Evolutionary conservation across 1,140 invertebrate species (phyloP).

Genomic region (Trachelipus rathkii): DNA sequence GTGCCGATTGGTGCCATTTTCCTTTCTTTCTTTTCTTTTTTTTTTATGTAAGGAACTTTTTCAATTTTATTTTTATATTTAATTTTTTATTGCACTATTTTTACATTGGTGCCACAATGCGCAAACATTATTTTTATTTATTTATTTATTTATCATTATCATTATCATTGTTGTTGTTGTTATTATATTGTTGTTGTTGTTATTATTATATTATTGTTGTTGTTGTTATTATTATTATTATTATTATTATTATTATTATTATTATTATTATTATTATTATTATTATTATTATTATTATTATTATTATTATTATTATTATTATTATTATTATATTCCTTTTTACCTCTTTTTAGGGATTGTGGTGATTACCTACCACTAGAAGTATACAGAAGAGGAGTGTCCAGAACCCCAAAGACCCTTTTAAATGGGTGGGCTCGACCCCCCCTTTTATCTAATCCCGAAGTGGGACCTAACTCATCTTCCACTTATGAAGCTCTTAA

Average conservation of each 20-base stretch:
- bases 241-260: background rate
- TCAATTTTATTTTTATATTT: too few species aligned
- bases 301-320: background rate
- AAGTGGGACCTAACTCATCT: background rate
- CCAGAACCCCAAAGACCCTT: constrained; percentile 37
- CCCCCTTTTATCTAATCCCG: background rate
- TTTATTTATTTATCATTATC: too few species aligned
- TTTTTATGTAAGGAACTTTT: too few species aligned
- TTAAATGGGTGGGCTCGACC: constrained; percentile 19
- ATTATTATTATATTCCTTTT: constrained; percentile 30
- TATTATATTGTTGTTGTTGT: too few species aligned
- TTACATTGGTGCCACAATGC: too few species aligned
- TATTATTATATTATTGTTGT: background rate
- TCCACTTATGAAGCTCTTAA: background rate
- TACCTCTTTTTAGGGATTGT: constrained; percentile 56
- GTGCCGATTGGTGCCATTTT: too few species aligned
- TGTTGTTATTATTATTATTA: background rate
- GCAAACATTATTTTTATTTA: too few species aligned
- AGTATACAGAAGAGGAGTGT: constrained; percentile 62
- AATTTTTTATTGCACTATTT: too few species aligned
- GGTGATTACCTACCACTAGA: constrained; percentile 68
- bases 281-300: background rate
- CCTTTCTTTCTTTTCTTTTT: too few species aligned
- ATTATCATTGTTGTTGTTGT: too few species aligned
- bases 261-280: too few species aligned